These are phyloP conservation scores for Litoditis marina DNA, from an alignment of 2,888 invertebrate species.

Conservation along the genomic window DNA sequence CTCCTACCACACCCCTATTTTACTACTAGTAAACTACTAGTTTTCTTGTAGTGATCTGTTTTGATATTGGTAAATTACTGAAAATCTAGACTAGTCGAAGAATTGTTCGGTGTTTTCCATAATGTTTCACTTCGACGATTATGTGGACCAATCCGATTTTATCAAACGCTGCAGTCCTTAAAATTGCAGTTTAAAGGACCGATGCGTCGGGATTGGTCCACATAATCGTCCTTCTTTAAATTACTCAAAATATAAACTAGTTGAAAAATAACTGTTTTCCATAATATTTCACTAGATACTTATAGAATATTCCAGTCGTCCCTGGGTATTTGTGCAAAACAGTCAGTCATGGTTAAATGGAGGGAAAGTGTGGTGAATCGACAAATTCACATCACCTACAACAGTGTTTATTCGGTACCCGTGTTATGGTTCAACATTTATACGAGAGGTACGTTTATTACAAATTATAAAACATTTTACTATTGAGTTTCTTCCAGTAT, in stretches of 20 bases:
- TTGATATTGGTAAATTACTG: too few relatives aligned
- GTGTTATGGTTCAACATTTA: slow-evolving; percentile 54
- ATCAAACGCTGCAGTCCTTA: too few relatives aligned
- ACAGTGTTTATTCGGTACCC: slow-evolving; percentile 43
- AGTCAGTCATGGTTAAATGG: slow-evolving; percentile 25
- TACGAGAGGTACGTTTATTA: slow-evolving; percentile 25
- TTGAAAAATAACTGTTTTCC: background rate
- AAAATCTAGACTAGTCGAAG: background rate
- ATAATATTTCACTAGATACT: background rate
- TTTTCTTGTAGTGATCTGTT: too few relatives aligned
- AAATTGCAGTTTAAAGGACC: too few relatives aligned
- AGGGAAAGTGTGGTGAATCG: slow-evolving; percentile 21
- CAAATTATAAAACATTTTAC: background rate
- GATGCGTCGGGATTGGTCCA: too few relatives aligned
- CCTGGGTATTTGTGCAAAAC: slow-evolving; percentile 22
- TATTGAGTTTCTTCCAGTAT: too few relatives aligned
- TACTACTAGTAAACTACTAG: too few relatives aligned
- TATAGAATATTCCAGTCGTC: slow-evolving; percentile 11
- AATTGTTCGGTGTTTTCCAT: background rate
- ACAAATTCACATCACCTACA: slow-evolving; percentile 41
- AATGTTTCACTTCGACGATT: background rate
- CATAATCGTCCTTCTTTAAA: too few relatives aligned
- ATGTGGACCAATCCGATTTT: too few relatives aligned
- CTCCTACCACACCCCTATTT: too few relatives aligned
- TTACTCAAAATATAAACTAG: too few relatives aligned